phyloP scores from a whole-genome alignment of 2,888 invertebrate genomes.

The Nowickia ferox region DNA sequence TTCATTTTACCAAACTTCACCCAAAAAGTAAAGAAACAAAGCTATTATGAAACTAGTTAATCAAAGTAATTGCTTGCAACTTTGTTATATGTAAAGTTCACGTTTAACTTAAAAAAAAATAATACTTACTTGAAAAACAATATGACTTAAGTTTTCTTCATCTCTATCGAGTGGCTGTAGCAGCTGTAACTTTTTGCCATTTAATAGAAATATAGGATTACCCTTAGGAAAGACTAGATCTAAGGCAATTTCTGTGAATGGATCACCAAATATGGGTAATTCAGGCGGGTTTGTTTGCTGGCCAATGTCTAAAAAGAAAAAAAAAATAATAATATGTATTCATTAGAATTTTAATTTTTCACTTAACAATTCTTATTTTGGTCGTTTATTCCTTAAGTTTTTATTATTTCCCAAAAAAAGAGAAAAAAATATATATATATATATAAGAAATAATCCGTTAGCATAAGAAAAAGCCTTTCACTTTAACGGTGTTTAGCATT shows the following conservation, averaged over 20 bases:
- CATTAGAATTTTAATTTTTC: slow-evolving; percentile 40
- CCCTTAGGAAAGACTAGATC: slow-evolving; percentile 92
- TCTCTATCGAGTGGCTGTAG: slow-evolving; percentile 93
- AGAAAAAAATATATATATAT: too few species aligned
- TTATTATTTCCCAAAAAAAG: background rate
- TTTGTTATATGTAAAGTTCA: background rate
- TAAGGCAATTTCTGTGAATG: slow-evolving; percentile 89
- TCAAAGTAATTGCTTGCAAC: too few species aligned
- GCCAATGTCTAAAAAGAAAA: slow-evolving; percentile 86
- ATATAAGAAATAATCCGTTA: slow-evolving; percentile 20
- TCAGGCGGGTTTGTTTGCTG: slow-evolving; percentile 92
- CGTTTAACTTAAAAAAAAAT: background rate
- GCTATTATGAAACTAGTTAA: too few species aligned
- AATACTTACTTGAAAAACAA: slow-evolving; percentile 91
- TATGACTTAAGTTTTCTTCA: slow-evolving; percentile 92
- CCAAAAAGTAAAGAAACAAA: too few species aligned
- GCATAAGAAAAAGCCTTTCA: slow-evolving; percentile 55
- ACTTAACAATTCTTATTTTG: slow-evolving; percentile 5
- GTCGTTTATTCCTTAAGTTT: background rate
- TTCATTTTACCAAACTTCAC: too few species aligned
- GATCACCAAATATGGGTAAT: slow-evolving; percentile 92
- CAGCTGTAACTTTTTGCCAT: slow-evolving; percentile 91
- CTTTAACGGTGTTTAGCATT: slow-evolving; percentile 56
- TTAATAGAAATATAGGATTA: slow-evolving; percentile 90
- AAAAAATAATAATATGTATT: slow-evolving; percentile 25